phyloP scores from a whole-genome alignment of 1,140 invertebrate genomes.

The Streblospio benedicti region DNA sequence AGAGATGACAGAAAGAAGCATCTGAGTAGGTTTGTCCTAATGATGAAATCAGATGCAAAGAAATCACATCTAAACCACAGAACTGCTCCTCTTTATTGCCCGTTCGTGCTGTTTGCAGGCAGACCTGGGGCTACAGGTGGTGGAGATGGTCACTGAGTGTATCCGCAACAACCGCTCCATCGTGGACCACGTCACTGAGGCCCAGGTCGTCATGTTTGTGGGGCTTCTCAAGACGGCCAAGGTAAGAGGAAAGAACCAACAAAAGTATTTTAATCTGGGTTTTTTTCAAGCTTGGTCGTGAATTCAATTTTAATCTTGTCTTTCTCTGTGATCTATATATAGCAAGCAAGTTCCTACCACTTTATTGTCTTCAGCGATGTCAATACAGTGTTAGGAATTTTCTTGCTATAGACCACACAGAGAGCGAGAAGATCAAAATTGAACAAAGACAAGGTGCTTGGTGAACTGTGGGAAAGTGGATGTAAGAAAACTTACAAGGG shows the following conservation, averaged over 20 bases:
- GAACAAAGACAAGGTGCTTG: too few relatives aligned
- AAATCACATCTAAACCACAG: not conserved
- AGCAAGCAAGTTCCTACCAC: not conserved
- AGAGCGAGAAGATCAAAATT: too few relatives aligned
- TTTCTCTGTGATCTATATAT: not conserved
- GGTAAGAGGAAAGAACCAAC: constrained; percentile 22
- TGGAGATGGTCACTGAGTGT: constrained; percentile 44
- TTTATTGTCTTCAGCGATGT: not conserved
- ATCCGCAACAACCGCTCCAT: constrained; percentile 43
- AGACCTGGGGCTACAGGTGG: constrained; percentile 41
- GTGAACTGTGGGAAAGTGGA: too few relatives aligned
- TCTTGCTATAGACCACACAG: too few relatives aligned
- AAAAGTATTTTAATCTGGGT: not conserved
- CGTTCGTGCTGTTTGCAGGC: constrained; percentile 25
- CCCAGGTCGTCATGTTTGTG: constrained; percentile 37
- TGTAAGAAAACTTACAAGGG: too few relatives aligned
- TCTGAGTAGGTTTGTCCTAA: too few relatives aligned
- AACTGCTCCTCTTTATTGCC: not conserved
- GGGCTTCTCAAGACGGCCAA: constrained; percentile 32
- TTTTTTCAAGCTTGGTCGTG: not conserved
- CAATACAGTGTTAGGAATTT: not conserved
- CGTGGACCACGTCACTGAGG: constrained; percentile 35
- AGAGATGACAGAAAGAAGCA: too few relatives aligned
- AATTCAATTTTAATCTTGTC: not conserved
- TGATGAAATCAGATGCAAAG: not conserved